Evolutionary conservation across 2,113 vertebrate species (phyloP).

Genomic region (Melanerpes formicivorus): DNA sequence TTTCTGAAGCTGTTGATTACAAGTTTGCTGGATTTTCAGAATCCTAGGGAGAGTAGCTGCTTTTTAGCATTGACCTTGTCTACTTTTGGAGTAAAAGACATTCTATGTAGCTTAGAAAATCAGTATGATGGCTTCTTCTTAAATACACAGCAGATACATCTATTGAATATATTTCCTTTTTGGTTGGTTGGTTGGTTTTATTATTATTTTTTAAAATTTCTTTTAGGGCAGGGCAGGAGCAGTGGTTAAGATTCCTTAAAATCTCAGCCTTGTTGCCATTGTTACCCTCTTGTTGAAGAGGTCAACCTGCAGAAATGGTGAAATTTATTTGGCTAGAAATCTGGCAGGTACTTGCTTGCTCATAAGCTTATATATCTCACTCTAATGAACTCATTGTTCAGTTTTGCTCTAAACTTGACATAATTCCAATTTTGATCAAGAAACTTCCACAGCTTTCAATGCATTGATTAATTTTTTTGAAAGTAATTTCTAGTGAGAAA

Average conservation of each 20-base stretch:
- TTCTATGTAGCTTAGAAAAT: background rate
- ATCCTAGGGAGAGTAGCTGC: background rate
- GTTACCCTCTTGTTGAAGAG: background rate
- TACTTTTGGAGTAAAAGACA: background rate
- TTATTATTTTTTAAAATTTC: background rate
- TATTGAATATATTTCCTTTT: background rate
- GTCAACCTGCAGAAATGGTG: background rate
- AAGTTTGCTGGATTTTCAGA: background rate
- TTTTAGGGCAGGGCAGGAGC: background rate
- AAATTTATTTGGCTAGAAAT: background rate
- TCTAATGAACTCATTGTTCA: background rate
- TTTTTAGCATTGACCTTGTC: background rate
- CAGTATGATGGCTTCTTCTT: background rate
- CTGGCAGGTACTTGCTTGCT: background rate
- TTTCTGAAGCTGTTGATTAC: slow-evolving; percentile 28
- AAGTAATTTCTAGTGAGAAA: background rate
- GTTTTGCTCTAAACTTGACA: background rate
- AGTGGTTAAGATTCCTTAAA: background rate
- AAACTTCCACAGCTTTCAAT: background rate
- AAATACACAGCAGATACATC: background rate
- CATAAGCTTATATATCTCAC: background rate
- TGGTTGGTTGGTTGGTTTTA: too few relatives aligned
- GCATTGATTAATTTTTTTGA: background rate
- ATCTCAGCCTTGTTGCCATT: background rate
- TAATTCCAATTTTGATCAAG: background rate